A percentile compares a stretch with the other conserved stretches of the same genome.
Conservation (phyloP, 2,113 vertebrate species). For the Pygoscelis antarcticus region DNA sequence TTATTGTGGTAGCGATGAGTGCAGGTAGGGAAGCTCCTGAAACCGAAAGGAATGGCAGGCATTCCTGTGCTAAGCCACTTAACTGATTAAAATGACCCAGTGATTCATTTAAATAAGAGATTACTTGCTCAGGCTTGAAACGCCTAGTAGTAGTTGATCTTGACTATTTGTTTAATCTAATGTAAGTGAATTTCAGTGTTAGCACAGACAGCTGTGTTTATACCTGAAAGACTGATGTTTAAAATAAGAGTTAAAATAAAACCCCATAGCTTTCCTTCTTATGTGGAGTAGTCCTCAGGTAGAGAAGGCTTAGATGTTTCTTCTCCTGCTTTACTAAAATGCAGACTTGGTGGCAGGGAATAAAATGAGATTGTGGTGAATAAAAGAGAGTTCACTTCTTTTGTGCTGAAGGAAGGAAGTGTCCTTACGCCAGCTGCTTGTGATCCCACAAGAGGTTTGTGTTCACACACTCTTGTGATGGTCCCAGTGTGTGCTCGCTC, state of each 20-base stretch:
- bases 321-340: background rate
- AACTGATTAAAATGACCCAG: conserved; percentile 77
- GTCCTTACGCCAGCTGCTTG: background rate
- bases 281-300: background rate
- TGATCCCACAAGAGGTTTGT: background rate
- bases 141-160: conserved; percentile 12
- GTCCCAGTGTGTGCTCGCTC: background rate
- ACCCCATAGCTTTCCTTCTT: background rate
- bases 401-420: background rate
- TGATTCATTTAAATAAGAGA: conserved; percentile 75
- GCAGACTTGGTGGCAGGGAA: background rate
- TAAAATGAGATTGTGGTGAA: background rate
- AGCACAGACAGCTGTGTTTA: background rate
- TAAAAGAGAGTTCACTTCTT: background rate
- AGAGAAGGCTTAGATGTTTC: background rate
- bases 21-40: conserved; percentile 54
- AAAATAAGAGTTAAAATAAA: background rate
- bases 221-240: background rate
- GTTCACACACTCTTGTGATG: background rate
- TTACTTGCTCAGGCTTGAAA: conserved; percentile 59
- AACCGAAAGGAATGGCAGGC: conserved; percentile 48
- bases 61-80: conserved; percentile 53
- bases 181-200: conserved; percentile 57
- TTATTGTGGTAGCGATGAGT: conserved; percentile 66
- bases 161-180: conserved; percentile 51